phyloP scores from a whole-genome alignment of 1,140 invertebrate species.

The Drosophila orena region DNA sequence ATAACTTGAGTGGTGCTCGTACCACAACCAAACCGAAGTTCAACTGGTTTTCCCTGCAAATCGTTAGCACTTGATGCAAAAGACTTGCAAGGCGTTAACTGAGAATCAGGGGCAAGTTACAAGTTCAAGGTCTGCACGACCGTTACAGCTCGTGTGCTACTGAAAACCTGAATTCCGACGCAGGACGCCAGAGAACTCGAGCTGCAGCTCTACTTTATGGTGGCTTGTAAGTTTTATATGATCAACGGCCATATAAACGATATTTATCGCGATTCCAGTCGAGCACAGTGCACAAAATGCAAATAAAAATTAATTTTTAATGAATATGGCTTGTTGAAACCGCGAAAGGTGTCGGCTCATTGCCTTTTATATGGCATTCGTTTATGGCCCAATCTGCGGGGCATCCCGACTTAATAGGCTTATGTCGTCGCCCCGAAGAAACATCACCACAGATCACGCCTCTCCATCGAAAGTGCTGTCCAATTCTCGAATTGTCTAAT shows the following conservation, averaged over 20 bases:
- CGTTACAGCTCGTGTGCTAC: conserved; percentile 29
- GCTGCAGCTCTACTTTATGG: conserved; percentile 47
- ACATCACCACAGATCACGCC: conserved; percentile 46
- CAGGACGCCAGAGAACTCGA: conserved; percentile 21
- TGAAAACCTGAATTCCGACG: conserved; percentile 29
- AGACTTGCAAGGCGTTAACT: conserved; percentile 5
- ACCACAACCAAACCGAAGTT: conserved; percentile 3
- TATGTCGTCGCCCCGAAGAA: conserved; percentile 41
- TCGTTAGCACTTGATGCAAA: conserved; percentile 21
- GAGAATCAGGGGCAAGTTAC: conserved; percentile 41
- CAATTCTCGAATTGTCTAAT: conserved; percentile 78
- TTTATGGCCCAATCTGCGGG: conserved; percentile 30
- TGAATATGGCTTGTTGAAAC: conserved; percentile 34
- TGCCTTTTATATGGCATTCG: conserved; percentile 13
- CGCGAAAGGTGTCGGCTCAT: conserved; percentile 44
- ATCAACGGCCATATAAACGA: conserved; percentile 43
- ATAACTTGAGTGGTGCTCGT: neutral
- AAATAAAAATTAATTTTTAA: conserved; percentile 52
- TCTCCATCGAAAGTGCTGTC: conserved; percentile 39
- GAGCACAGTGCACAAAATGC: conserved; percentile 31
- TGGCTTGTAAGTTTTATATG: conserved; percentile 40
- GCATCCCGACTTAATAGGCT: conserved; percentile 63
- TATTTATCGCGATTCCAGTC: conserved; percentile 31
- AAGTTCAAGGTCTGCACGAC: conserved; percentile 67
- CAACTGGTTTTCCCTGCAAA: neutral